Conservation (phyloP, 2,888 invertebrate genomes). For the Pachymerium ferrugineum region DNA sequence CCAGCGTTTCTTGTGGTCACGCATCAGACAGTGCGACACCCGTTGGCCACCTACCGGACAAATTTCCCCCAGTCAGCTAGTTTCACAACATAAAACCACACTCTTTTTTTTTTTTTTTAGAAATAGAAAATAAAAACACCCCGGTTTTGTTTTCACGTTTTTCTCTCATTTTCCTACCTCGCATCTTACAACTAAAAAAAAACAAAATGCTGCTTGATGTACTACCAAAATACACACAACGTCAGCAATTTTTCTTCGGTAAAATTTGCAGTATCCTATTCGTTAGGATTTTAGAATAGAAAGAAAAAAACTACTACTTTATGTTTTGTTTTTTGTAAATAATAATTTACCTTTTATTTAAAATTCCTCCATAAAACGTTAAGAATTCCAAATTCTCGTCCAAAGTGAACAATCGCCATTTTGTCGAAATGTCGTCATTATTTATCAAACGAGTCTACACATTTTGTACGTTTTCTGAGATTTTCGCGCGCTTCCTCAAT, state of each 20-base stretch:
- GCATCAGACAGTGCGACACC: slow-evolving; percentile 11
- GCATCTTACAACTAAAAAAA: neutral
- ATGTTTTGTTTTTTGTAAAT: neutral
- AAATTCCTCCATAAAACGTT: slow-evolving; percentile 12
- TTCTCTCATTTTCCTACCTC: neutral
- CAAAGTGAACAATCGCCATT: too few species aligned
- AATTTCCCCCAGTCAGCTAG: slow-evolving; percentile 10
- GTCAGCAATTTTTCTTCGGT: neutral
- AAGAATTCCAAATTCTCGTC: too few species aligned
- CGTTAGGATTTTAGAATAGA: neutral
- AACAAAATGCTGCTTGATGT: slow-evolving; percentile 16
- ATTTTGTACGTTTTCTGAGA: slow-evolving; percentile 20
- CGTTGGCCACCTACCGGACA: slow-evolving; percentile 13
- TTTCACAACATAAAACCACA: neutral
- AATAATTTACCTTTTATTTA: neutral
- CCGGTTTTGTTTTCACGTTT: neutral
- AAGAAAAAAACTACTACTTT: neutral
- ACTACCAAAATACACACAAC: slow-evolving; percentile 9
- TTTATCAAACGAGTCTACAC: too few species aligned
- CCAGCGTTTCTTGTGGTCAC: slow-evolving; percentile 27
- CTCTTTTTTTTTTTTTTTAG: too few species aligned
- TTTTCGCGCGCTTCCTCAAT: neutral
- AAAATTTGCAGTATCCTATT: neutral
- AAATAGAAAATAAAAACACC: neutral
- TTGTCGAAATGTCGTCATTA: too few species aligned